Base-by-base conservation (phyloP, 2,797 vertebrate genomes). In the Dermochelys coriacea region DNA sequence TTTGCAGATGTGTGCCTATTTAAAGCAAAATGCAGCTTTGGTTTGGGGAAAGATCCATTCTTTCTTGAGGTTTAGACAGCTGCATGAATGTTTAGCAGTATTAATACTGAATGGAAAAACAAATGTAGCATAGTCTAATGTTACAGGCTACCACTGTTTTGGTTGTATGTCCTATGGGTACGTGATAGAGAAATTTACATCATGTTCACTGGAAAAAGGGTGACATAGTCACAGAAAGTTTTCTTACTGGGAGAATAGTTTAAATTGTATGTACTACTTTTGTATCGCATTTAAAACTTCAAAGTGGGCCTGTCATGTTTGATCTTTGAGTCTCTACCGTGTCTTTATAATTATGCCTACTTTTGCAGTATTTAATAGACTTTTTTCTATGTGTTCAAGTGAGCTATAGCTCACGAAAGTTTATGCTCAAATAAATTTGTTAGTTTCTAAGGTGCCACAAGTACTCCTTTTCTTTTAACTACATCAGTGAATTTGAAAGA, bases 21-120 rank as follows among this genome's bases (percentile, higher is more conserved):
- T 25, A 0, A 0, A 21, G 89, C 2, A 0, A 84, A 51, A 59
- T 6, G 37, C 2, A 68, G 52, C 77, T 85, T 79, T 68, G 80
- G 29, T 8, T 3, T 47, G n/a, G 47, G 34, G 6, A 51, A 59
- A 3, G 5, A 68, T 51, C 81, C 54, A 23, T 79, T 89, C 45
- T 29, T 50, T 50, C 5, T 15, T 80, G 84, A 68, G 7, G n/a
- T 37, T n/a, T 37, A 19, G 61, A 68, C 16, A n/a, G 8, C 18
- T 37, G 8, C 37, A 61, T 68, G 12, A 27, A 14, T 41, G 0
- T 0, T 57, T 82, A 15, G 50, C 4, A 41, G 7, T 2, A 1
- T 80, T 71, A 87, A 74, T 49, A n/a, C 31, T 85, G 25, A 6
- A 12, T 77, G 64, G 2, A 49, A 61, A 91, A 83, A 71, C 49